Evolutionary conservation across 2,888 invertebrate genomes (phyloP).

Genomic region (Volucella bombylans): DNA sequence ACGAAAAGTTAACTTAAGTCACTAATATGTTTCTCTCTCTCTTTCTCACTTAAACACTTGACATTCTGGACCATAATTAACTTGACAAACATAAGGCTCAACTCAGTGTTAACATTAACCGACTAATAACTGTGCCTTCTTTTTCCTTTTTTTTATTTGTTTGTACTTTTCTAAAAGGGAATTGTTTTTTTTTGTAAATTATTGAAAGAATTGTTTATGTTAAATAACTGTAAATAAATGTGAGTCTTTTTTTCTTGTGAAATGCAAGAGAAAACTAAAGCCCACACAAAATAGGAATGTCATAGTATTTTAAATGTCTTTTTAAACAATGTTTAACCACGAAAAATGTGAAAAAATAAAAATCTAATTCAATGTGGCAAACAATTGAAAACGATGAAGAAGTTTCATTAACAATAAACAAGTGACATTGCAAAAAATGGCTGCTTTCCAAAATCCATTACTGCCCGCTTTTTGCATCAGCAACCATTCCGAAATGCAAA

Average conservation of each 20-base stretch:
- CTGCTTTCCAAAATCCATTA: too few species aligned
- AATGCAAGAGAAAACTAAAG: not conserved
- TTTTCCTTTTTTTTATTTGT: conserved; percentile 37
- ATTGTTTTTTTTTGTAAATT: conserved; percentile 51
- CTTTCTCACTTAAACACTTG: conserved; percentile 28
- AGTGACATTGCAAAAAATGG: too few species aligned
- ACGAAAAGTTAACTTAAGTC: not conserved
- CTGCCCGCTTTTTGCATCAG: too few species aligned
- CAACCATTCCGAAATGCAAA: too few species aligned
- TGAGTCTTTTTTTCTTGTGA: conserved; percentile 38
- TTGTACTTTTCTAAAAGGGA: not conserved
- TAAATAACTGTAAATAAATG: conserved; percentile 47
- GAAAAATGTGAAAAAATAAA: conserved; percentile 10
- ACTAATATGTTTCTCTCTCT: conserved; percentile 11
- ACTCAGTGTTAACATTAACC: conserved; percentile 47
- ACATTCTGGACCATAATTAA: conserved; percentile 28
- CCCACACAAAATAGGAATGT: conserved; percentile 4
- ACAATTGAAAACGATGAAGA: not conserved
- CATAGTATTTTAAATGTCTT: conserved; percentile 27
- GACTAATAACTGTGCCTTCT: conserved; percentile 66
- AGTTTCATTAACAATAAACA: not conserved
- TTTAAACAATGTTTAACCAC: conserved; percentile 31
- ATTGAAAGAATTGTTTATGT: conserved; percentile 46
- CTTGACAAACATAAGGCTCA: not conserved
- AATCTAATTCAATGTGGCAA: conserved; percentile 15